Evolutionary conservation across 2,113 vertebrate genomes (phyloP), one percentile per base, ranked within the genome.

Genomic region (Thinocorus orbignyianus): DNA sequence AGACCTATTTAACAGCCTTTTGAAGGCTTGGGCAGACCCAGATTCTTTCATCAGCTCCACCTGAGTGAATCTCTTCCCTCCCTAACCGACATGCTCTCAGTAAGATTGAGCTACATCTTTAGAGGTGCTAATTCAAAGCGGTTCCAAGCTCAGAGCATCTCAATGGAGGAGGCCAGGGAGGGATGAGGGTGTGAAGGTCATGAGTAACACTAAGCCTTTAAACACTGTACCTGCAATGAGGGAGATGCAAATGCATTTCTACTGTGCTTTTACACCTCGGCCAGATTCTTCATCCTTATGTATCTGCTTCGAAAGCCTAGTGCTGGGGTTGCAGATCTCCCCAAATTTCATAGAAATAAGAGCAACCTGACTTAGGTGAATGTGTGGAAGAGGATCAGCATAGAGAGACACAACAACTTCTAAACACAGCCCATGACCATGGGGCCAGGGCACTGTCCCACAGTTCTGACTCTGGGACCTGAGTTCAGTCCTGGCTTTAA

Each of bases 371-470:
- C 41, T 33, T 37, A 48, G 41, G 48, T 22, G 28, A 64, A 64
- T 0, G 2, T 13, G 26, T 13, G n/a, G 33, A 66, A 66, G 19
- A 52, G 20, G 44, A 25, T 31, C 18, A 41, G 35, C n/a, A 15
- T 4, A 46, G 49, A 58, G n/a, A 81, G 18, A 71, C 30, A 30
- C 39, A 48, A 37, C 35, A n/a, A 10, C 49, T 64, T 88, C 37
- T 73, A 49, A 72, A 60, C 31, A 30, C 23, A 73, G 72, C 9
- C n/a, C n/a, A 4, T n/a, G 42, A n/a, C 23, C 54, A 17, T 0
- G 0, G 54, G 26, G 30, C 15, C 0, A 1, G 17, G 30, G 24
- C 48, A 57, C 22, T 64, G 25, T n/a, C n/a, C 44, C 51, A 39
- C 44, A 25, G 42, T 54, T 49, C 73, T 1, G 3, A n/a, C 20